These are phyloP conservation scores for Trachelipus rathkii DNA, from an alignment of 1,140 invertebrate species.

Conservation along the genomic window DNA sequence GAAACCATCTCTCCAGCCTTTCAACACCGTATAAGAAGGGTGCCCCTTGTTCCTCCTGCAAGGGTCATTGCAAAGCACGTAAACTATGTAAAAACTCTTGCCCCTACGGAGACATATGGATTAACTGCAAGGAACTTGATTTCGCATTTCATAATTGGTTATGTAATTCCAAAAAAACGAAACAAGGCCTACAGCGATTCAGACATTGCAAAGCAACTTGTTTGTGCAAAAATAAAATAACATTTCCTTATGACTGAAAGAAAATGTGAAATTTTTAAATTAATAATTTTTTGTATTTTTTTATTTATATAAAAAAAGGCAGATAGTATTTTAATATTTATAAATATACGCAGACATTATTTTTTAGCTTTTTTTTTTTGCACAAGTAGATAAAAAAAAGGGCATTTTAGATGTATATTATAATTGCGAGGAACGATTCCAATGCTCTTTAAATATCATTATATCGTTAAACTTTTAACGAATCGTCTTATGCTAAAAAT, in stretches of 20 bases:
- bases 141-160: conserved; percentile 60
- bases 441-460: too few relatives aligned
- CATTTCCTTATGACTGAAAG: conserved; percentile 39
- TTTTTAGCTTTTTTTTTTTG: too few relatives aligned
- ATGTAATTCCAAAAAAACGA: conserved; percentile 55
- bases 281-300: too few relatives aligned
- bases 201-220: conserved; percentile 57
- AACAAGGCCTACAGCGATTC: conserved; percentile 45
- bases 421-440: too few relatives aligned
- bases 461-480: too few relatives aligned
- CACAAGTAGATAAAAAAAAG: too few relatives aligned
- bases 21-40: conserved; percentile 64
- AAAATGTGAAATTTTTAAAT: too few relatives aligned
- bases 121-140: conserved; percentile 65
- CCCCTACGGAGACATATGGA: conserved; percentile 63
- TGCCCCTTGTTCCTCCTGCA: conserved; percentile 61
- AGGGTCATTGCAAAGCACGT: conserved; percentile 59
- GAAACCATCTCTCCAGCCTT: conserved; percentile 61
- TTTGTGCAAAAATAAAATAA: conserved; percentile 58
- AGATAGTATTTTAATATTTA: too few relatives aligned
- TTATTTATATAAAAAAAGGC: too few relatives aligned
- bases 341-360: too few relatives aligned
- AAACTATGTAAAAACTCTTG: conserved; percentile 71
- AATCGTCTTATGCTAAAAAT: too few relatives aligned
- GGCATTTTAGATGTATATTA: too few relatives aligned